A percentile compares a stretch with the other conserved stretches of the same genome.
These are phyloP conservation scores for Tenodera sinensis DNA, from an alignment of 2,888 invertebrate species.

Conservation along the genomic window DNA sequence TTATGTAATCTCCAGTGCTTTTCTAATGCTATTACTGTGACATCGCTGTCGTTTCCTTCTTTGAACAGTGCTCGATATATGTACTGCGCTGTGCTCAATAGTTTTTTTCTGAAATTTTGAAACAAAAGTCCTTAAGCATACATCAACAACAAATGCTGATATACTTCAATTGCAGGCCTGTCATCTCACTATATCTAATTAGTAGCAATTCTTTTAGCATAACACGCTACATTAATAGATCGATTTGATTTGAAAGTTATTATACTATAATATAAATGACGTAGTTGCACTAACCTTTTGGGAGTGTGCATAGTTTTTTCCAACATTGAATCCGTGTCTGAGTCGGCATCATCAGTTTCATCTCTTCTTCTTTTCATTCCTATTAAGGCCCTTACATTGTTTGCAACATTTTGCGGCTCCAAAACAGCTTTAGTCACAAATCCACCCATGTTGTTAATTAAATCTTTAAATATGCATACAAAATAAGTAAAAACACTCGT, in stretches of 20 bases:
- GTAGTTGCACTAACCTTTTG: conserved; percentile 59
- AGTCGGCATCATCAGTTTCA: conserved; percentile 44
- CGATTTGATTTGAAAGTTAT: no score
- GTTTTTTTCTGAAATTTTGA: conserved; percentile 53
- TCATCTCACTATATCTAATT: not conserved
- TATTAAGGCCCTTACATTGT: conserved; percentile 19
- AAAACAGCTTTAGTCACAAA: not conserved
- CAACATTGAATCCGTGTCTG: conserved; percentile 50
- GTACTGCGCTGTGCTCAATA: conserved; percentile 70
- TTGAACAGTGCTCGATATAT: conserved; percentile 73
- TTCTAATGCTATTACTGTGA: conserved; percentile 66
- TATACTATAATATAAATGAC: no score
- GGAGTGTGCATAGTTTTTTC: conserved; percentile 58
- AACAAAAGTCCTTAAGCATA: not conserved
- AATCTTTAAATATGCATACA: not conserved
- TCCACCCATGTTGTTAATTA: not conserved
- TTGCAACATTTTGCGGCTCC: conserved; percentile 10
- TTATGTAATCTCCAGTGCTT: conserved; percentile 72
- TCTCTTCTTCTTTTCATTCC: conserved; percentile 29
- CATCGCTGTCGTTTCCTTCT: conserved; percentile 71
- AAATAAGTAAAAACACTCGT: not conserved
- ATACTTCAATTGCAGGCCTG: not conserved
- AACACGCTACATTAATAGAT: conserved; percentile 1
- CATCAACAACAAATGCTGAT: not conserved
- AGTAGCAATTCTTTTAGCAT: no score